These are phyloP conservation scores for Bembecia ichneumoniformis DNA, from an alignment of 2,888 invertebrate species.

Conservation along the genomic window DNA sequence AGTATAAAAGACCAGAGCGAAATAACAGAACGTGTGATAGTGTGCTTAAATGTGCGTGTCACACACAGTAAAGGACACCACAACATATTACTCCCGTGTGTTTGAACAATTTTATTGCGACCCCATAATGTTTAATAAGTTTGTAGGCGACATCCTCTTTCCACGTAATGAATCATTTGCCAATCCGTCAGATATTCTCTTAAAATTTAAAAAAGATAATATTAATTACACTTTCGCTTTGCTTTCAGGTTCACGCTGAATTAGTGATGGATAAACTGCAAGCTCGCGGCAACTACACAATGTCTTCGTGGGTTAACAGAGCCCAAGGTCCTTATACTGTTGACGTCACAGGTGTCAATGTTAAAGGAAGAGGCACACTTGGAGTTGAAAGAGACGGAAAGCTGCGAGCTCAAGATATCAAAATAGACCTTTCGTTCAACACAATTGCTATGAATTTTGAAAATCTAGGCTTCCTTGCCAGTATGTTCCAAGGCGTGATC, in stretches of 20 bases:
- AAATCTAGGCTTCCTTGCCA: constrained; percentile 84
- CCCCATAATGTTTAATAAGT: too few species aligned
- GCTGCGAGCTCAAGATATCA: constrained; percentile 82
- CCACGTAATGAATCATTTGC: not conserved
- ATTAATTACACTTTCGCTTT: not conserved
- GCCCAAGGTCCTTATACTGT: constrained; percentile 85
- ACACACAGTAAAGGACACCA: too few species aligned
- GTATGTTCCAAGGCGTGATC: constrained; percentile 79
- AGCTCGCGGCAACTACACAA: constrained; percentile 82
- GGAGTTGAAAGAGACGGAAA: constrained; percentile 82
- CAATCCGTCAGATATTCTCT: too few species aligned
- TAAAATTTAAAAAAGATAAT: not conserved
- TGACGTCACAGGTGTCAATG: constrained; percentile 78
- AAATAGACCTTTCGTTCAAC: constrained; percentile 83
- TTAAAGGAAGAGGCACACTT: constrained; percentile 78
- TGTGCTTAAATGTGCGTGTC: too few species aligned
- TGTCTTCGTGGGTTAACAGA: constrained; percentile 79
- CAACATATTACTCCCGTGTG: too few species aligned
- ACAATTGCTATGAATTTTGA: constrained; percentile 86
- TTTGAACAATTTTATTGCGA: too few species aligned
- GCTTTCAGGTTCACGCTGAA: constrained; percentile 77
- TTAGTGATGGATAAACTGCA: constrained; percentile 79
- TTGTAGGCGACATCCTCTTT: too few species aligned
- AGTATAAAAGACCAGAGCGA: not conserved
- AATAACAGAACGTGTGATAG: too few species aligned